A percentile compares a stretch with the other conserved stretches of the same genome.
Evolutionary conservation across 2,888 invertebrate species (phyloP).

Genomic region (Anagyrus pseudococci): DNA sequence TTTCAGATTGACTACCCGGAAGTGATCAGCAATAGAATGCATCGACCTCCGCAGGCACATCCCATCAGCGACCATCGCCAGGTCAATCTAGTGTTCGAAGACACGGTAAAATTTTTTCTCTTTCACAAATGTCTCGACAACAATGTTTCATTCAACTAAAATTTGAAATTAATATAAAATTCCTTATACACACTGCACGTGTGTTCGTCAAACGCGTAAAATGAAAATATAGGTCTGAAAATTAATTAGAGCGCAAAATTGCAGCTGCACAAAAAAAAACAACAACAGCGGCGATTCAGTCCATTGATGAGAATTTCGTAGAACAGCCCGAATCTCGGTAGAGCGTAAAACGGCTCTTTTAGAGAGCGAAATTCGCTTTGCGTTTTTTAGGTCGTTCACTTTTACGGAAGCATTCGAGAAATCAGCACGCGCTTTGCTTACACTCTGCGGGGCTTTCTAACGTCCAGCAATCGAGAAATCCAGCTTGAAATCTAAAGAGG

Average conservation of each 20-base stretch:
- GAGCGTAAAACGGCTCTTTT: conserved; percentile 20
- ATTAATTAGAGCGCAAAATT: conserved; percentile 28
- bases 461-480: too few species aligned
- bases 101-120: conserved; percentile 57
- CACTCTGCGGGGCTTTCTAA: too few species aligned
- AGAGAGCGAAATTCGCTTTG: conserved; percentile 9
- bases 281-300: conserved; percentile 15
- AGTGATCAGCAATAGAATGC: conserved; percentile 62
- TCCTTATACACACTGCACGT: too few species aligned
- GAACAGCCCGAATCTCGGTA: neutral
- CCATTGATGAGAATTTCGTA: conserved; percentile 11
- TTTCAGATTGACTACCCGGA: conserved; percentile 78
- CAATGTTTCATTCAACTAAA: too few species aligned
- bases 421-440: too few species aligned
- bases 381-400: neutral
- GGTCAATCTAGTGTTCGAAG: conserved; percentile 64
- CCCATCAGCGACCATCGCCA: conserved; percentile 61
- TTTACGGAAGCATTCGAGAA: neutral
- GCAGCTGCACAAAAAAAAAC: neutral
- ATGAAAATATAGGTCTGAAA: conserved; percentile 14
- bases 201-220: too few species aligned
- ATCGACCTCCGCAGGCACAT: conserved; percentile 60
- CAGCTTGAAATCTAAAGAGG: too few species aligned
- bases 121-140: neutral
- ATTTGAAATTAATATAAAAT: too few species aligned